Evolutionary conservation across 2,113 vertebrate genomes (phyloP), one percentile per base, ranked within the genome.

Genomic region (Sigmodon hispidus): DNA sequence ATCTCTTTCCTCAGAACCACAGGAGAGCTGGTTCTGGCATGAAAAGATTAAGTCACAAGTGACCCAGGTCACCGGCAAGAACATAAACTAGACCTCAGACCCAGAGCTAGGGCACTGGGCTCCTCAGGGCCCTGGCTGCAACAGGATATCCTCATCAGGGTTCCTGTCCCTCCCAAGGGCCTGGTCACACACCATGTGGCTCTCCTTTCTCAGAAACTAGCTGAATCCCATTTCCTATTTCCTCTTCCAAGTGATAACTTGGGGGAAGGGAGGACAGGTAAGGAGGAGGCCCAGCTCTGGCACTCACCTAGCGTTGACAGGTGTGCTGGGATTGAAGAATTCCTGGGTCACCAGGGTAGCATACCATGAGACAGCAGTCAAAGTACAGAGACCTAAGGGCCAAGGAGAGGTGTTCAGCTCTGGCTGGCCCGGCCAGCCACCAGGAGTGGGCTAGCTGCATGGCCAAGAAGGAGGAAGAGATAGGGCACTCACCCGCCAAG

Each of bases 251-350:
- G 19, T 17, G 3, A 13, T 70, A 34, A 0, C 45, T 31, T 45
- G 59, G 67, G 7, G 93, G 77, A 89, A 43, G 92, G 13, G 48
- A 87, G 43, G 57, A 3, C 34, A 52, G n/a, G 19, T 43, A 84
- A 22, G 65, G 0, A 12, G 69, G 70, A 94, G 52, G 40, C 63
- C 48, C 48, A 36, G 83, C 45, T 48, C 0, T 1, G 24, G 70
- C 85, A 81, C 98, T 98, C 98, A 99, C 99, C 99, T 99, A 96
- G 99, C 99, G 0, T 99, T 99, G 94, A 98, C 94, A 12, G 99
- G 99, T n/a, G 99, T 99, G 90, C 98, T 99, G 24, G 99, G 99
- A 59, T 99, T 99, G 98, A 99, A 99, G 98, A 99, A 99, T 97
- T 99, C 99, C 65, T 99, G 98, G 87, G 99, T 99, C 96, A 99